Evolutionary conservation across 2,113 vertebrate species (phyloP).

Genomic region (Dryoscopus gambensis): DNA sequence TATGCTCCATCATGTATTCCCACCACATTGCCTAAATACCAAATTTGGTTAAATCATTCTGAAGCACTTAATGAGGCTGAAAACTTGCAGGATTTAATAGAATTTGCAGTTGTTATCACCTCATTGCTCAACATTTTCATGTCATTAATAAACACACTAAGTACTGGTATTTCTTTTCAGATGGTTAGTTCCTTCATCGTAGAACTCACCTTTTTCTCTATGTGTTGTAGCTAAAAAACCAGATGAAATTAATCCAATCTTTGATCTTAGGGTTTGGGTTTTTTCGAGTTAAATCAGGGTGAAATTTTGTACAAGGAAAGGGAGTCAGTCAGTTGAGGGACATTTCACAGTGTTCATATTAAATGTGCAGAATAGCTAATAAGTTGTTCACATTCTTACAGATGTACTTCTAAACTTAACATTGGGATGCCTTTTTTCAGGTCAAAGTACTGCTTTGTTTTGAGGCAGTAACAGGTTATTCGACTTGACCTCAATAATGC

Average conservation of each 20-base stretch:
- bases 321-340: not conserved
- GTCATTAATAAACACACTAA: not conserved
- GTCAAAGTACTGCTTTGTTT: not conserved
- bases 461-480: not conserved
- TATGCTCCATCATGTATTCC: not conserved
- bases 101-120: not conserved
- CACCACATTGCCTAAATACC: not conserved
- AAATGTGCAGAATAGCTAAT: not conserved
- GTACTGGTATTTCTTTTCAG: not conserved
- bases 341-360: not conserved
- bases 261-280: not conserved
- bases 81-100: not conserved
- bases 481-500: not conserved
- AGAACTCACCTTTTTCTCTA: not conserved
- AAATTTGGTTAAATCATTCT: not conserved
- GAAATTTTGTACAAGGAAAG: not conserved
- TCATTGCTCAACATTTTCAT: slow-evolving; percentile 11
- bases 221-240: not conserved
- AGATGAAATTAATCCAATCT: not conserved
- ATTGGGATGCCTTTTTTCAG: not conserved
- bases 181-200: not conserved
- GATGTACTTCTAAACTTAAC: not conserved
- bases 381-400: not conserved
- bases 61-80: not conserved
- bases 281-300: not conserved